Evolutionary conservation across 2,113 vertebrate species (phyloP).

Genomic region (Charadrius vociferus): DNA sequence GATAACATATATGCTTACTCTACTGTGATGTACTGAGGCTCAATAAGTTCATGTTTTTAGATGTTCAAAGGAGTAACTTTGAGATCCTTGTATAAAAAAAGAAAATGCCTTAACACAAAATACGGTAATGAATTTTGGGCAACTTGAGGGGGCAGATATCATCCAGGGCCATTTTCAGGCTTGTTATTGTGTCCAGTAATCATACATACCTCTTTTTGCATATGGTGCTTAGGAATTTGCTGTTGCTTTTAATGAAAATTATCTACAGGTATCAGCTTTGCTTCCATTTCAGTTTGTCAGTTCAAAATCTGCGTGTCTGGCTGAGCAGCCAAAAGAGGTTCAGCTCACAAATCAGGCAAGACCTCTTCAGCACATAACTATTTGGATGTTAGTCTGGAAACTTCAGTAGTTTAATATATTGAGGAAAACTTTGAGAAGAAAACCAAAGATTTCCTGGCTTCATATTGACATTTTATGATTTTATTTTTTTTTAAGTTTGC

Average conservation of each 20-base stretch:
- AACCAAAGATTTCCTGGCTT: background rate
- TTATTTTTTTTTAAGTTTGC: background rate
- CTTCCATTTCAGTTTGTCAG: background rate
- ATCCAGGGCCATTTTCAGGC: background rate
- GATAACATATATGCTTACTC: background rate
- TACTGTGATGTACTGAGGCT: background rate
- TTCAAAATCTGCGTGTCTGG: background rate
- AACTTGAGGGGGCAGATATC: fast-evolving
- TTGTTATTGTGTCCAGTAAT: background rate
- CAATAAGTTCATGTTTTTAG: background rate
- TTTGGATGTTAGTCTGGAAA: background rate
- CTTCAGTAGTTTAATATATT: background rate
- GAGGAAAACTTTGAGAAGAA: background rate
- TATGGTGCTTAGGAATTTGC: background rate
- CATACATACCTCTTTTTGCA: background rate
- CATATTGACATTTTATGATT: background rate
- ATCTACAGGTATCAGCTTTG: background rate
- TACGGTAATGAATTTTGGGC: background rate
- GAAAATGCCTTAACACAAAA: background rate
- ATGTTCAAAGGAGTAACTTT: background rate
- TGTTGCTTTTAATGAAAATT: background rate
- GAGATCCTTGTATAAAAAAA: background rate
- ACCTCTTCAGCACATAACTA: background rate
- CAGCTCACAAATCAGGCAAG: background rate
- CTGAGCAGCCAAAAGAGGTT: background rate